A percentile compares a stretch with the other conserved stretches of the same genome.
Evolutionary conservation across 2,113 vertebrate genomes (phyloP).

Genomic region (Patagioenas fasciata): DNA sequence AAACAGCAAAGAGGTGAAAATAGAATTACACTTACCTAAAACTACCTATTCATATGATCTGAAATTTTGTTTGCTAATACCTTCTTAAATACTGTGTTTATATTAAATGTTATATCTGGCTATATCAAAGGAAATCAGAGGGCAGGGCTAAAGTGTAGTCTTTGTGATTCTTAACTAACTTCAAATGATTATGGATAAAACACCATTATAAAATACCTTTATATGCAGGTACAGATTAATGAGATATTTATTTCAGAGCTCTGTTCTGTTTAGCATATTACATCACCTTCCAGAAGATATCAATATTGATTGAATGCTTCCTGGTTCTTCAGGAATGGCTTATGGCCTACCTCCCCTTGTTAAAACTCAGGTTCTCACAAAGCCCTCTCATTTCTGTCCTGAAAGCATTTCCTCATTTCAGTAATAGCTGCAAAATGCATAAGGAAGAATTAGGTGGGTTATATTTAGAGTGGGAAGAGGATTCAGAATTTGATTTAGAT

Average conservation of each 20-base stretch:
- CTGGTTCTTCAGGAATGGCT: neutral
- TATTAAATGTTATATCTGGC: neutral
- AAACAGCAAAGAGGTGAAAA: neutral
- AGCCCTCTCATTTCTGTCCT: neutral
- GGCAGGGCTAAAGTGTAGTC: neutral
- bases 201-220: neutral
- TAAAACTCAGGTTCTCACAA: constrained; percentile 14
- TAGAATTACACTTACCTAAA: neutral
- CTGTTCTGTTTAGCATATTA: neutral
- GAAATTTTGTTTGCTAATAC: neutral
- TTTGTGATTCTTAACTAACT: neutral
- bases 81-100: neutral
- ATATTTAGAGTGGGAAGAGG: neutral
- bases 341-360: constrained; percentile 47
- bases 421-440: neutral
- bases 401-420: constrained; percentile 10
- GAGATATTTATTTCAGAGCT: neutral
- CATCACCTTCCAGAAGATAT: neutral
- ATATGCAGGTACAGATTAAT: neutral
- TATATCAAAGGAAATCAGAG: neutral
- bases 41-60: neutral
- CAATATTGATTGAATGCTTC: neutral
- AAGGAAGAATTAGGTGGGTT: neutral
- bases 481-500: neutral
- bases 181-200: neutral